Conservation (phyloP, 2,113 vertebrate genomes). For the Dinomys branickii region DNA sequence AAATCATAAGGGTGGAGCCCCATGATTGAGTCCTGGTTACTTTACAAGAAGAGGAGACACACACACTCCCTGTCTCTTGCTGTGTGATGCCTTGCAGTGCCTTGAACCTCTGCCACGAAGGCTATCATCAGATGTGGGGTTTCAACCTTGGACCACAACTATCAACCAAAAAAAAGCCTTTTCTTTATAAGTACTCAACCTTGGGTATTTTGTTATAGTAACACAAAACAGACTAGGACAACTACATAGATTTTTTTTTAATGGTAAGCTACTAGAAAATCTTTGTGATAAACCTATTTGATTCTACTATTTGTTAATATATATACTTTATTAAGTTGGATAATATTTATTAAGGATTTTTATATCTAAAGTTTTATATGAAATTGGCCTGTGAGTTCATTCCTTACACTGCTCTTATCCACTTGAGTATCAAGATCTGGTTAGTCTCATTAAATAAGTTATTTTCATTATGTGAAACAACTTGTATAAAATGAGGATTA, state of each 20-base stretch:
- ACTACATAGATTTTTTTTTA: neutral
- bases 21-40: neutral
- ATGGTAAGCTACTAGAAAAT: neutral
- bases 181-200: neutral
- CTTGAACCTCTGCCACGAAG: neutral
- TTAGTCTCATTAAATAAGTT: conserved; percentile 21
- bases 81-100: neutral
- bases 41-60: neutral
- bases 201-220: neutral
- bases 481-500: conserved; percentile 52
- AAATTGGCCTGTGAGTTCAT: conserved; percentile 24
- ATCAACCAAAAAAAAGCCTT: neutral
- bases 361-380: neutral
- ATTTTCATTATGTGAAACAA: conserved; percentile 61
- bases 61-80: neutral
- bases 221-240: neutral
- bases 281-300: neutral
- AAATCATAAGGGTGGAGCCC: neutral
- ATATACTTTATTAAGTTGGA: neutral
- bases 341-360: conserved; percentile 22
- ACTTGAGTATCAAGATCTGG: conserved; percentile 5
- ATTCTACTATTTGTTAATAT: neutral
- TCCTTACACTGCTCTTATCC: conserved; percentile 13
- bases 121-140: neutral
- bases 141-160: neutral